Evolutionary conservation across 2,888 invertebrate genomes (phyloP), one percentile per base, ranked within the genome.

Genomic region (Oligia strigilis): DNA sequence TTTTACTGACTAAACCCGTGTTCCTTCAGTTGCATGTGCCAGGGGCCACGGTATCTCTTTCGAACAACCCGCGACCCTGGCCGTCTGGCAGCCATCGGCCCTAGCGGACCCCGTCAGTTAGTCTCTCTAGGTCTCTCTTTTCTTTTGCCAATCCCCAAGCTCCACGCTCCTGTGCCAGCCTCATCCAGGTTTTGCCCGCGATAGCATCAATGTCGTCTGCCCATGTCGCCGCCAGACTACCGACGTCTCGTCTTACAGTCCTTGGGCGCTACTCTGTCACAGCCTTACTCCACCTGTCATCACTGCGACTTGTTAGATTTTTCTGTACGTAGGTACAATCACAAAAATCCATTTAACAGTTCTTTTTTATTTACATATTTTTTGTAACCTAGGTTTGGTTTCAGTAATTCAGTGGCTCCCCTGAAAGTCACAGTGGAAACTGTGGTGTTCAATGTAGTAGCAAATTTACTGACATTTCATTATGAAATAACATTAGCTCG

Each of bases 401-500:
- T 40, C n/a, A 1, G 8, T 0, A n/a, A 43, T 67, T 36, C 49
- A 29, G 9, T 36, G 8, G 1, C 19, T 4, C 23, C 23, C 36
- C 9, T 40, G n/a, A 29, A 70, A 29, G 19, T 13, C 6, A 13
- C 13, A 52, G 70, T 19, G 6, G 5, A 29, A 70, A 29, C 14
- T 19, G 62, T 43, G 5, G 17, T 4, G 29, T 17, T 46, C 23
- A 9, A 19, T 73, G 11, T 46, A 46, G 29, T 19, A 23, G 8
- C 19, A 70, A 49, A 19, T 49, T 29, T 40, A 11, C n/a, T 6
- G 43, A 49, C 46, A 64, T 69, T n/a, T 17, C 46, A 40, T 82
- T 71, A 60, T 58, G 8, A 71, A 83, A 71, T 65, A 71, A 49
- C 36, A 58, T 43, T 77, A 60, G 40, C 55, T 58, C 36, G 17